Percentiles rank a stretch among this genome's conserved stretches.
Evolutionary conservation across 2,797 vertebrate species (phyloP).

Genomic region (Ptychadena robeensis): DNA sequence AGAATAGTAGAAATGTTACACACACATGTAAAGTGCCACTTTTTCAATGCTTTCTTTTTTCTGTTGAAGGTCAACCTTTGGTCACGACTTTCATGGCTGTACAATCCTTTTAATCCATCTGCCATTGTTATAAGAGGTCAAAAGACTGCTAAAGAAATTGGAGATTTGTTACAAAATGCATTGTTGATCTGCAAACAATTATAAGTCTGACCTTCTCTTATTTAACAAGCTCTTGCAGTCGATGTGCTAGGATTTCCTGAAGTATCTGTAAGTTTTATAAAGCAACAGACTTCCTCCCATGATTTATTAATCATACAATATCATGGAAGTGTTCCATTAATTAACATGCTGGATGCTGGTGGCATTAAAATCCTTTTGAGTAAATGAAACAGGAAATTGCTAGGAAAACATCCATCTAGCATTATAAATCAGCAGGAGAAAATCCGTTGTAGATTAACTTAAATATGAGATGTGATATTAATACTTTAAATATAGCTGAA

Average conservation of each 20-base stretch:
- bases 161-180: slow-evolving; percentile 43
- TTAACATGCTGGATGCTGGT: slow-evolving; percentile 27
- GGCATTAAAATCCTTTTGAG: slow-evolving; percentile 30
- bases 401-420: slow-evolving; percentile 30
- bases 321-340: slow-evolving; percentile 44
- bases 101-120: neutral
- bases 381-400: slow-evolving; percentile 52
- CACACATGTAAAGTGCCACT: too few relatives aligned
- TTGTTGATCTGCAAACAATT: slow-evolving; percentile 45
- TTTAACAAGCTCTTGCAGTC: slow-evolving; percentile 26
- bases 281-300: slow-evolving; percentile 41
- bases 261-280: slow-evolving; percentile 32
- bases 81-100: slow-evolving; percentile 7
- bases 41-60: neutral
- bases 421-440: slow-evolving; percentile 44
- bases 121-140: slow-evolving; percentile 23
- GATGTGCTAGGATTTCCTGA: slow-evolving; percentile 15
- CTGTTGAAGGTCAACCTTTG: neutral
- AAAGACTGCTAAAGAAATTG: slow-evolving; percentile 28
- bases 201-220: slow-evolving; percentile 38
- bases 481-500: slow-evolving; percentile 7
- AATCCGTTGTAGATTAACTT: slow-evolving; percentile 30
- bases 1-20: too few relatives aligned
- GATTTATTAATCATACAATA: slow-evolving; percentile 39
- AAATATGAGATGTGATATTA: slow-evolving; percentile 38